Conservation (phyloP, 2,113 vertebrate species). For the Ophthalmotilapia sp. region DNA sequence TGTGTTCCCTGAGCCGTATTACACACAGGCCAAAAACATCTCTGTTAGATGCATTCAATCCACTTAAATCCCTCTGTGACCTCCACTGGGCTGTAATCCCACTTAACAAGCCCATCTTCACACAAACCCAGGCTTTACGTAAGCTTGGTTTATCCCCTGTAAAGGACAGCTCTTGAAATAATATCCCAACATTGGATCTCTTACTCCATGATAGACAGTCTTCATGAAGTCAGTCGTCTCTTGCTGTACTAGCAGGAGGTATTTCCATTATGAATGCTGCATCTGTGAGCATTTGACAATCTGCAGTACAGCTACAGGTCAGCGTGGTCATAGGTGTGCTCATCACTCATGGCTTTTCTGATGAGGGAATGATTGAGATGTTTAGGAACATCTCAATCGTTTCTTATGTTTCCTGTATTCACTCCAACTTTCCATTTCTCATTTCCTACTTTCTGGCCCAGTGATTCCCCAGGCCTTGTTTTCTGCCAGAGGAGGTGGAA, state of each 20-base stretch:
- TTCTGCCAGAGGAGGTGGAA: conserved; percentile 30
- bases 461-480: neutral
- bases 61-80: neutral
- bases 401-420: conserved; percentile 17
- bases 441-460: conserved; percentile 1
- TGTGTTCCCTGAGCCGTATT: neutral
- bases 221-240: neutral
- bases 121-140: neutral
- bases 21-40: neutral
- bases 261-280: conserved; percentile 2
- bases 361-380: conserved; percentile 24
- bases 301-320: neutral
- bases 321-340: neutral
- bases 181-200: neutral
- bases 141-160: neutral
- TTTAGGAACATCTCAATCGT: neutral
- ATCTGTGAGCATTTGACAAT: conserved; percentile 1
- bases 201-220: neutral
- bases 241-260: neutral
- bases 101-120: conserved; percentile 21
- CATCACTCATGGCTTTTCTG: conserved; percentile 5
- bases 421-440: conserved; percentile 8
- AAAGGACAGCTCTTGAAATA: neutral
- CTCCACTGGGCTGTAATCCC: neutral
- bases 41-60: conserved; percentile 32